phyloP scores from a whole-genome alignment of 2,113 vertebrate species.

The Pavo muticus region DNA sequence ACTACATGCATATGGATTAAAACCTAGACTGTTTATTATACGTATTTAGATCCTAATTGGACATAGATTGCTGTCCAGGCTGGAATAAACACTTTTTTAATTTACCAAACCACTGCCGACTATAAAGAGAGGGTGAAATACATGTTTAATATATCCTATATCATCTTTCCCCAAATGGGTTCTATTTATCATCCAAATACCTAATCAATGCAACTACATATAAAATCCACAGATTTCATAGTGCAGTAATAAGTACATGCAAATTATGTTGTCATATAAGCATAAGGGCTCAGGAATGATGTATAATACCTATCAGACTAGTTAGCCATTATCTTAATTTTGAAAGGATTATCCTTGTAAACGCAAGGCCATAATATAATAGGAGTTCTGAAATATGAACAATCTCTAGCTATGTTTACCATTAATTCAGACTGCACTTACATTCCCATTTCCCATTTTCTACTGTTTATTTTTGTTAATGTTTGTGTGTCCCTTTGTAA shows the following conservation, averaged over 20 bases:
- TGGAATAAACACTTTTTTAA: conserved; percentile 50
- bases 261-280: conserved; percentile 62
- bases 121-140: conserved; percentile 42
- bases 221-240: conserved; percentile 55
- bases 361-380: conserved; percentile 40
- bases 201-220: conserved; percentile 58
- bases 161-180: conserved; percentile 54
- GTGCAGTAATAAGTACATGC: conserved; percentile 57
- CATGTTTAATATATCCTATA: conserved; percentile 62
- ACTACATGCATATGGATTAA: not conserved
- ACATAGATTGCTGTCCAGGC: conserved; percentile 34
- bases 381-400: conserved; percentile 47
- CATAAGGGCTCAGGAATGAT: conserved; percentile 34
- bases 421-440: conserved; percentile 46
- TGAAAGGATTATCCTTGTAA: conserved; percentile 35
- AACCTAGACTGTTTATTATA: conserved; percentile 23
- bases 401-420: conserved; percentile 42
- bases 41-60: conserved; percentile 27
- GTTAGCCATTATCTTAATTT: conserved; percentile 62
- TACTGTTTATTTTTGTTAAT: conserved; percentile 62
- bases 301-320: conserved; percentile 55
- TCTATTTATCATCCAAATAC: conserved; percentile 52
- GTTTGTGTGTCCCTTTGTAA: conserved; percentile 65
- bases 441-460: conserved; percentile 48
- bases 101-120: conserved; percentile 2